Evolutionary conservation across 1,140 invertebrate genomes (phyloP).

Genomic region (Papilio xuthus): DNA sequence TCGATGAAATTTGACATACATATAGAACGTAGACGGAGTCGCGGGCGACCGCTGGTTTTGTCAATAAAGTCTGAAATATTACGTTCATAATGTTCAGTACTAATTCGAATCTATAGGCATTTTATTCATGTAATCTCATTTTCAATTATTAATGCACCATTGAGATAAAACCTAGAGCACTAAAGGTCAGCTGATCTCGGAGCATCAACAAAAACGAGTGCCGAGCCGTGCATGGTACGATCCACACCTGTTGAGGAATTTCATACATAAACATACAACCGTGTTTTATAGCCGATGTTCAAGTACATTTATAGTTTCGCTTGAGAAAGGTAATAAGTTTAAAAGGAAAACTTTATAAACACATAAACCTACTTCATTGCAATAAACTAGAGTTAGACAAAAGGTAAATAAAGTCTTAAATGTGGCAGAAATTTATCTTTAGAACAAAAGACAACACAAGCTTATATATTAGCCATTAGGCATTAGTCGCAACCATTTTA

Average conservation of each 20-base stretch:
- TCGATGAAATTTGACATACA: too few relatives aligned
- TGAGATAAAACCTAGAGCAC: neutral
- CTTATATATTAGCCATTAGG: too few relatives aligned
- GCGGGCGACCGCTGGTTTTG: too few relatives aligned
- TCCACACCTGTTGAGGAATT: neutral
- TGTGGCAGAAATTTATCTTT: too few relatives aligned
- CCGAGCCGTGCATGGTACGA: neutral
- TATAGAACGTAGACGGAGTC: too few relatives aligned
- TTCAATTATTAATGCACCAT: neutral
- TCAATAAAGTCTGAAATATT: too few relatives aligned
- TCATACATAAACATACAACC: neutral
- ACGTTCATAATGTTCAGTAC: neutral
- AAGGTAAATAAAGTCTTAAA: neutral
- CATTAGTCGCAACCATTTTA: too few relatives aligned
- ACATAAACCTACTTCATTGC: neutral
- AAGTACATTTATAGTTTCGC: neutral
- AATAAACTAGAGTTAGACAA: neutral
- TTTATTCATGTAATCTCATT: neutral
- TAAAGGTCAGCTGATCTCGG: conserved; percentile 15
- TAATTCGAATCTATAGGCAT: neutral
- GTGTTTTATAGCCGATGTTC: neutral
- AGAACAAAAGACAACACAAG: too few relatives aligned
- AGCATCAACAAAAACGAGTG: conserved; percentile 18
- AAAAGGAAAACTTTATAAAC: neutral
- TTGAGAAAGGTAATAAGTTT: neutral